Conservation (phyloP, 1,140 invertebrate genomes). For the Hestina assimilis region DNA sequence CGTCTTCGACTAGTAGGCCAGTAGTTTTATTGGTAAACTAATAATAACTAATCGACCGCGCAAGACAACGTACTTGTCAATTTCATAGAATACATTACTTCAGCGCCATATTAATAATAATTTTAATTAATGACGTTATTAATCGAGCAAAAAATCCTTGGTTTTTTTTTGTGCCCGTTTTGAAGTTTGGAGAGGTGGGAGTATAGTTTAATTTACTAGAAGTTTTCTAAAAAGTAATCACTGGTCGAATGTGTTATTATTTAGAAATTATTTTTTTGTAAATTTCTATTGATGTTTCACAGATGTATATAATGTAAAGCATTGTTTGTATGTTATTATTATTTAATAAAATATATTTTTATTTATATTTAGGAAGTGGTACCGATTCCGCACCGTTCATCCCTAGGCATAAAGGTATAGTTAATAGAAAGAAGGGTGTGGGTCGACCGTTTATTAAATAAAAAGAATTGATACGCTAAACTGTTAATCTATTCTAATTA, state of each 20-base stretch:
- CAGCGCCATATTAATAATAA: too few species aligned
- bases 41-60: too few species aligned
- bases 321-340: conserved; percentile 43
- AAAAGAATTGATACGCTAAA: neutral
- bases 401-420: conserved; percentile 66
- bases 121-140: too few species aligned
- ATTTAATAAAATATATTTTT: conserved; percentile 7
- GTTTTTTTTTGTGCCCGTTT: too few species aligned
- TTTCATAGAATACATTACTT: too few species aligned
- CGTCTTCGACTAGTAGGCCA: too few species aligned
- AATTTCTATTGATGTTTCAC: conserved; percentile 35
- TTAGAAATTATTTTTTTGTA: neutral
- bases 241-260: neutral
- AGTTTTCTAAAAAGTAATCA: neutral
- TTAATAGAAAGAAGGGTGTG: conserved; percentile 1
- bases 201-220: too few species aligned
- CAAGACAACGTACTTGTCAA: too few species aligned
- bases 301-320: conserved; percentile 69
- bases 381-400: conserved; percentile 35
- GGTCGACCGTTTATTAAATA: neutral
- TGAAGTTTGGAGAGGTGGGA: too few species aligned
- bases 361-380: conserved; percentile 47
- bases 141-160: too few species aligned
- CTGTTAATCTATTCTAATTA: neutral
- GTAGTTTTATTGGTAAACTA: too few species aligned